Conservation (phyloP, 2,888 invertebrate species). For the Resseliella maxima region DNA sequence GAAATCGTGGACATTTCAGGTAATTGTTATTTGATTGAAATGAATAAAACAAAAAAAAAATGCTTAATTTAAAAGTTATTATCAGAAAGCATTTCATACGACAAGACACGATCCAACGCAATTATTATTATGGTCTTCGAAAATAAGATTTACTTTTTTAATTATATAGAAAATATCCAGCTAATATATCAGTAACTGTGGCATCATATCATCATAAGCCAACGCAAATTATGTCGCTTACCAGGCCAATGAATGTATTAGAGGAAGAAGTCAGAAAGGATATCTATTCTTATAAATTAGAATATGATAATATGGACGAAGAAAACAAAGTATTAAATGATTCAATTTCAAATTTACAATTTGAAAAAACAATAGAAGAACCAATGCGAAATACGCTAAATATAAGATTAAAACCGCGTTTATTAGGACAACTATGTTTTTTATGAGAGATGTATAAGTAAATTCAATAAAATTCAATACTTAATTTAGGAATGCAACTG, state of each 20-base stretch:
- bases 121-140: too few relatives aligned
- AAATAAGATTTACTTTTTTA: too few relatives aligned
- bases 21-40: too few relatives aligned
- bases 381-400: too few relatives aligned
- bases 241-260: background rate
- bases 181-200: background rate
- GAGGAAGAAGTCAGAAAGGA: background rate
- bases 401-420: too few relatives aligned
- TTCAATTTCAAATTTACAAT: background rate
- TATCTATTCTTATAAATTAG: background rate
- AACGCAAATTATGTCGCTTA: background rate
- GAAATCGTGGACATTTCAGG: slow-evolving; percentile 53
- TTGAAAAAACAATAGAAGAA: background rate
- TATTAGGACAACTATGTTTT: too few relatives aligned
- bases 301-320: background rate
- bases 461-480: too few relatives aligned
- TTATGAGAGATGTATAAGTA: background rate
- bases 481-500: background rate
- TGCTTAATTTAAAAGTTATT: too few relatives aligned
- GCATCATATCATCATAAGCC: background rate
- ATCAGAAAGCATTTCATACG: too few relatives aligned
- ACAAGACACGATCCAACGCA: too few relatives aligned
- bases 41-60: too few relatives aligned
- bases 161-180: slow-evolving; percentile 55
- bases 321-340: background rate